A percentile compares a stretch with the other conserved stretches of the same genome.
Conservation (phyloP, 2,797 vertebrate genomes). For the Paguma larvata region DNA sequence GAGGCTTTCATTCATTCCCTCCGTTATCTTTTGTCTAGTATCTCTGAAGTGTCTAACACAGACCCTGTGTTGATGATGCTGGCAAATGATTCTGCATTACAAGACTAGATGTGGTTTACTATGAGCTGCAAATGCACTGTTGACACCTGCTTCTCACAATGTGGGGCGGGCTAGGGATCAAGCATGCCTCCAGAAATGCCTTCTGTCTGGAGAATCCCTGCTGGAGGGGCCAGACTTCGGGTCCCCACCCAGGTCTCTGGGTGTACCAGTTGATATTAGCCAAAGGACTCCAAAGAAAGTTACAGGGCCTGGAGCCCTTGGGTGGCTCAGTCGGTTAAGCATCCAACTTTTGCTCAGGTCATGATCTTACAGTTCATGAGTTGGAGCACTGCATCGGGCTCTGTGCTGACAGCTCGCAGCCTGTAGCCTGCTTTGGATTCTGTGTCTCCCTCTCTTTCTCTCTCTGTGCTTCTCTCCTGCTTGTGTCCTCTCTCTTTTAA, state of each 20-base stretch:
- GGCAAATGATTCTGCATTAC: background rate
- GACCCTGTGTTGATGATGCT: background rate
- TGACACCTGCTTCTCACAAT: slow-evolving; percentile 2
- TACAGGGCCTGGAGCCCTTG: background rate
- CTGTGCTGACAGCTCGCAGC: no score
- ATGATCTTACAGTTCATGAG: no score
- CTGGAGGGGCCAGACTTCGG: background rate
- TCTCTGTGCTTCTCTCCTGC: no score
- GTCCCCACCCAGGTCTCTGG: background rate
- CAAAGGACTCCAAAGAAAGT: background rate
- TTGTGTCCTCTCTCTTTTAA: no score
- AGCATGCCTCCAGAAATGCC: background rate
- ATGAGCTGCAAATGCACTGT: background rate
- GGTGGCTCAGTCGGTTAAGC: no score
- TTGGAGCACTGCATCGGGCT: no score
- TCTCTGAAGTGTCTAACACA: slow-evolving; percentile 12
- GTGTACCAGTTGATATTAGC: background rate
- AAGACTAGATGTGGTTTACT: background rate
- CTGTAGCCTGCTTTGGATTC: no score
- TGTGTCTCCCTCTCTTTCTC: no score
- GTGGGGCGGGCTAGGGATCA: background rate
- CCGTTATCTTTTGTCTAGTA: background rate
- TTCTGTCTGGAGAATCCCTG: background rate
- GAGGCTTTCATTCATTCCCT: background rate
- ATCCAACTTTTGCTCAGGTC: no score